Evolutionary conservation across 2,888 invertebrate species (phyloP).

Genomic region (Drosophila planitibia): DNA sequence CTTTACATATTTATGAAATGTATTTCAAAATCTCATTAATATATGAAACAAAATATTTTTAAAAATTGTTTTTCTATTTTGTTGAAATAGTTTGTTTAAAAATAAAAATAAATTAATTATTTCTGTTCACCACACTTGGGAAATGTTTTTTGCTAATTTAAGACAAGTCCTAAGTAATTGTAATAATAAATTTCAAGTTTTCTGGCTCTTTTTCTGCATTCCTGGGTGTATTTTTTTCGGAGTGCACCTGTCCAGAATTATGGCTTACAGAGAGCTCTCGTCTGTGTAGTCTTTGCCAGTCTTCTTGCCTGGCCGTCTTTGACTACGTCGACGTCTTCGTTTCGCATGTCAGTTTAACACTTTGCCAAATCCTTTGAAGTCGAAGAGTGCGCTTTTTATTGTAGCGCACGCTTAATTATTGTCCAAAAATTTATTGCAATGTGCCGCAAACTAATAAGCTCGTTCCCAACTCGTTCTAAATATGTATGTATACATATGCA

Average conservation of each 20-base stretch:
- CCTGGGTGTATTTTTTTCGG: neutral
- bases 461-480: constrained; percentile 43
- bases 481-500: neutral
- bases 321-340: constrained; percentile 31
- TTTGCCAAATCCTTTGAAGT: constrained; percentile 71
- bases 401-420: constrained; percentile 65
- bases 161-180: neutral
- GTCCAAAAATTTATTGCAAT: constrained; percentile 77
- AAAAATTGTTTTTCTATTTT: neutral
- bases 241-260: constrained; percentile 35
- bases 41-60: neutral
- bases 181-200: neutral
- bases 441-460: constrained; percentile 77
- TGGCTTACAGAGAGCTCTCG: constrained; percentile 24
- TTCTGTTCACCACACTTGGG: neutral
- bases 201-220: neutral
- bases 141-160: neutral
- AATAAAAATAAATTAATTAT: neutral
- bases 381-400: constrained; percentile 61
- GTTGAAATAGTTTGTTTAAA: neutral
- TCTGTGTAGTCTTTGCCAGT: constrained; percentile 5
- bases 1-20: neutral
- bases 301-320: neutral
- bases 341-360: constrained; percentile 81
- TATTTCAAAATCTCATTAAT: neutral